phyloP scores from a whole-genome alignment of 2,797 vertebrate genomes.

The Pangasius mekongensis region DNA sequence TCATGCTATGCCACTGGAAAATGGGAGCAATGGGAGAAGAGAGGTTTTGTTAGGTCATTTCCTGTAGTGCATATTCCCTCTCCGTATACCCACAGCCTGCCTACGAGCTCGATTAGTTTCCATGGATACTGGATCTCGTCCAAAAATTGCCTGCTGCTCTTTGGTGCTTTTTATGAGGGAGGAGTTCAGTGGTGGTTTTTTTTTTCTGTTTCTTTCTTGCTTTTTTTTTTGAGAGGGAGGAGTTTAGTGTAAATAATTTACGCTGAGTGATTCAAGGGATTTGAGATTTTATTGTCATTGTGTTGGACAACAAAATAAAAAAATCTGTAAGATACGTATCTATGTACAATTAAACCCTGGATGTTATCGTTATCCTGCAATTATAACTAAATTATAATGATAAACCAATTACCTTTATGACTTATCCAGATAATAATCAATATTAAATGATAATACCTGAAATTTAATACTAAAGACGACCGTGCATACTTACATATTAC shows the following conservation, averaged over 20 bases:
- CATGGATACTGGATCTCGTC: constrained; percentile 69
- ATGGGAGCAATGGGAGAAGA: constrained; percentile 76
- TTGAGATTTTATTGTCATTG: not conserved
- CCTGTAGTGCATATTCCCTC: constrained; percentile 66
- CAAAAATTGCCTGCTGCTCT: constrained; percentile 68
- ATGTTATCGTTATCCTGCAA: not conserved
- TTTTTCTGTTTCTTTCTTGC: too few species aligned
- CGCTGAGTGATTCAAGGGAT: not conserved
- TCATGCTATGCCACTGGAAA: constrained; percentile 79
- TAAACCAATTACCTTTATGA: not conserved
- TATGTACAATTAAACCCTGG: not conserved
- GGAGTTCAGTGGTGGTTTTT: not conserved
- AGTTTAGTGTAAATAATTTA: constrained; percentile 22
- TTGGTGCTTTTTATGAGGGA: constrained; percentile 50
- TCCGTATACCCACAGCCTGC: constrained; percentile 62
- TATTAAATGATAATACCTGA: not conserved
- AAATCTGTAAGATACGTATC: too few species aligned
- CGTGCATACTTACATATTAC: not conserved
- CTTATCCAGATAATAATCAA: not conserved
- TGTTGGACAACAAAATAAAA: constrained; percentile 7
- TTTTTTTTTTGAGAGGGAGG: constrained; percentile 46
- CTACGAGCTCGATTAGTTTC: constrained; percentile 75
- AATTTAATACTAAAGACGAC: not conserved
- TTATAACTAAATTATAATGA: not conserved
- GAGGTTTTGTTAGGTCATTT: constrained; percentile 82